Base-by-base conservation (phyloP, 2,888 invertebrate genomes). In the Drosophila helvetica region DNA sequence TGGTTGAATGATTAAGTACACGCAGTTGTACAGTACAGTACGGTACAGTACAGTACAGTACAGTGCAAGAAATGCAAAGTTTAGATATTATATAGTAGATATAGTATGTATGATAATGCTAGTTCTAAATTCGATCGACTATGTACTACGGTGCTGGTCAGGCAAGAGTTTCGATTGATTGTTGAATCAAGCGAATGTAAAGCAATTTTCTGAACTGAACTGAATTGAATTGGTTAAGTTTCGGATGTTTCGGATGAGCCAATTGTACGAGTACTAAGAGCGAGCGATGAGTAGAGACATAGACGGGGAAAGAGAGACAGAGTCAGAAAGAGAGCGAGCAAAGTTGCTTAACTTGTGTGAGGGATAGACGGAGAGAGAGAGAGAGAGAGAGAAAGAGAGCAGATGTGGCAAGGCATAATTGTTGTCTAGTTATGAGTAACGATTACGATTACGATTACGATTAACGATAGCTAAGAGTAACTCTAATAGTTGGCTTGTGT, bases 401-500 rank as follows among this genome's bases (percentile, higher is more conserved):
- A 77, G 52, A 68, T 45, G 52, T 73, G 66, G 66, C 66, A 66
- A 67, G 66, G 66, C 66, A 66, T 50, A 66, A 66, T 33, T 48
- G n/a, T 64, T 54, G 17, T 67, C 67, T 66, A 67, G 55, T 55
- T 66, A 66, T 66, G 22, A 50, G 22, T 67, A 66, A 67, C 50
- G 43, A 50, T 66, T 77, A 83, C 25, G 25, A 25, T 25, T 77
- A 83, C 25, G 25, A 25, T 25, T 25, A 71, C 58, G 74, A 57
- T 65, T 65, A 65, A 67, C 65, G 50, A 56, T 78, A 68, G 68
- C 66, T 60, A 59, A 64, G 58, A 61, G 63, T 65, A 71, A 62
- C 59, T 68, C 52, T 54, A 58, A 53, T 47, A 57, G 53, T 69
- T 54, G 54, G 61, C 62, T 27, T 52, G 77, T 80, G 67, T 60